A percentile compares a stretch with the other conserved stretches of the same genome.
Evolutionary conservation across 1,140 invertebrate species (phyloP).

Genomic region (Hypsibius dujardini): DNA sequence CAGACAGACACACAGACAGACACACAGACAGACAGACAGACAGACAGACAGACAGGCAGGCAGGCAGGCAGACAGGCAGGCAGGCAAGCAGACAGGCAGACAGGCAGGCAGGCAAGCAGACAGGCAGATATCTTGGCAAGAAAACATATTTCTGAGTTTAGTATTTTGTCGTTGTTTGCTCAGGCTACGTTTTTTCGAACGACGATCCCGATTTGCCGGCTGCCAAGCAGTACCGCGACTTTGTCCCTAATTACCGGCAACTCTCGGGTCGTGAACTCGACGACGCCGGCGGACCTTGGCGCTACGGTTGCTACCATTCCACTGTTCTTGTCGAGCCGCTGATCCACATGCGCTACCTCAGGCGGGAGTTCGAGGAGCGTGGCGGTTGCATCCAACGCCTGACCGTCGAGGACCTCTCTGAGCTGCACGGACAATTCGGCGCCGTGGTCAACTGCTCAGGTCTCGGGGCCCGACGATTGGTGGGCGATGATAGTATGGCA

Average conservation of each 20-base stretch:
- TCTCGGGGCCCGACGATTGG: slow-evolving; percentile 40
- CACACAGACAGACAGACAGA: too few species aligned
- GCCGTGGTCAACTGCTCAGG: slow-evolving; percentile 56
- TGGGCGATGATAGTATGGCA: slow-evolving; percentile 39
- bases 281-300: slow-evolving; percentile 5
- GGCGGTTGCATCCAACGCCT: slow-evolving; percentile 14
- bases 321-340: not conserved
- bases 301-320: not conserved
- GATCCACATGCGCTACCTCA: slow-evolving; percentile 15
- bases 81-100: too few species aligned
- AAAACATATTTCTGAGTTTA: too few species aligned
- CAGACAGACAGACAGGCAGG: too few species aligned
- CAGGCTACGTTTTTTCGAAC: slow-evolving; percentile 11
- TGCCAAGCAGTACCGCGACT: slow-evolving; percentile 22
- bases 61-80: too few species aligned
- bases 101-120: too few species aligned
- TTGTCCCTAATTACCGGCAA: not conserved
- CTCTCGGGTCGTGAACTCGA: slow-evolving; percentile 19
- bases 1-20: too few species aligned
- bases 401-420: slow-evolving; percentile 24
- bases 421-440: slow-evolving; percentile 38
- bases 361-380: not conserved
- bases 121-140: too few species aligned
- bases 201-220: not conserved
- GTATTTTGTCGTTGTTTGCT: too few species aligned